Conservation (phyloP, 37 sponge, comb jelly and placozoan species). For the Aplysina aerophoba region DNA sequence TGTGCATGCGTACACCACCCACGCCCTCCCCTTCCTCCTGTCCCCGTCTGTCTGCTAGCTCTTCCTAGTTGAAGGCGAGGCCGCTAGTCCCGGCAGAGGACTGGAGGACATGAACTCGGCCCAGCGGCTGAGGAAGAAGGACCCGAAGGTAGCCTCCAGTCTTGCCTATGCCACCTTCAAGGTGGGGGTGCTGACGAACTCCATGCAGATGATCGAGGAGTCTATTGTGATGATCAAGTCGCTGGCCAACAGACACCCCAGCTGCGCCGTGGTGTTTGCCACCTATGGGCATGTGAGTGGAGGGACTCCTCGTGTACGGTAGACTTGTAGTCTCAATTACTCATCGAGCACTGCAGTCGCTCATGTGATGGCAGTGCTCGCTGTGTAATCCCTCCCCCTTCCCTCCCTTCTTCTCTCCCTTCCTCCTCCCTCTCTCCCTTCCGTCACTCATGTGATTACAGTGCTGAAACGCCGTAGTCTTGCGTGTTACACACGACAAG, state of each 20-base stretch:
- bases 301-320: no score
- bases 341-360: no score
- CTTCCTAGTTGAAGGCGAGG: background rate
- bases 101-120: conserved; percentile 8
- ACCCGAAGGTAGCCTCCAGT: background rate
- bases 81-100: background rate
- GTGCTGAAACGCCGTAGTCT: no score
- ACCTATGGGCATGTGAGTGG: conserved; percentile 27
- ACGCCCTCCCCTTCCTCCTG: background rate
- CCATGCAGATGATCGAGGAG: conserved; percentile 14
- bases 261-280: background rate
- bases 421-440: no score
- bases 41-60: background rate
- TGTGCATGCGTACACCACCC: background rate
- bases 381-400: no score
- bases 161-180: conserved; percentile 20
- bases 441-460: no score
- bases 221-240: background rate
- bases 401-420: no score
- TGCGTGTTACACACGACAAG: no score
- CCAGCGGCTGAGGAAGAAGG: background rate
- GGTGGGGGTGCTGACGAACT: conserved; percentile 8
- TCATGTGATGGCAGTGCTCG: no score
- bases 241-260: background rate
- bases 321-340: no score